phyloP scores from a whole-genome alignment of 2,888 invertebrate species.

The Heteromyza rotundicornis region DNA sequence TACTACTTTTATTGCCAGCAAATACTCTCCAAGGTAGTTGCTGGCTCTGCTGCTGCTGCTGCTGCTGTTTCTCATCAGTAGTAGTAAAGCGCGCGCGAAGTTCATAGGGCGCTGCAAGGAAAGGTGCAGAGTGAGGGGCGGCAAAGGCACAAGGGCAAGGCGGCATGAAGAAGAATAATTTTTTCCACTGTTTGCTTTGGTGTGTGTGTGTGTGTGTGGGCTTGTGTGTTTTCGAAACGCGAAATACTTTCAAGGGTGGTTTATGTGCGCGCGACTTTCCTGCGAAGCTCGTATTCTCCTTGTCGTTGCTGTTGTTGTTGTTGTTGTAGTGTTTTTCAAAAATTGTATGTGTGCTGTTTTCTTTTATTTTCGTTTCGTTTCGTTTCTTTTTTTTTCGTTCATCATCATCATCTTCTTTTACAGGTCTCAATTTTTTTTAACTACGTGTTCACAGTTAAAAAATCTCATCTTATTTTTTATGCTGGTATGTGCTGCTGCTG shows the following conservation, averaged over 20 bases:
- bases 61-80: background rate
- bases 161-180: conserved; percentile 6
- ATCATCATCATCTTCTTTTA: conserved; percentile 35
- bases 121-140: background rate
- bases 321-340: conserved; percentile 24
- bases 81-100: no score
- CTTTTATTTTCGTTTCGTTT: conserved; percentile 23
- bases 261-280: conserved; percentile 35
- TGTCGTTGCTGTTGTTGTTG: conserved; percentile 23
- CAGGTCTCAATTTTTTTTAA: conserved; percentile 48
- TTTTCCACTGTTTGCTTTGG: no score
- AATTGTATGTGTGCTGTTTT: no score
- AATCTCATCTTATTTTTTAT: conserved; percentile 53
- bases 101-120: background rate
- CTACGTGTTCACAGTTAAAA: conserved; percentile 55
- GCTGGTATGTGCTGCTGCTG: conserved; percentile 37
- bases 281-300: conserved; percentile 38
- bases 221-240: conserved; percentile 41
- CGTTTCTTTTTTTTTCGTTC: conserved; percentile 33
- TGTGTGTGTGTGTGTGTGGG: no score
- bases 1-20: conserved; percentile 63
- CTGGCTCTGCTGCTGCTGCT: no score
- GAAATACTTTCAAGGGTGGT: conserved; percentile 54
- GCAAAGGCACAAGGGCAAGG: background rate
- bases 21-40: conserved; percentile 53